These are phyloP conservation scores for Coryphaenoides rupestris DNA, from an alignment of 2,113 vertebrate species.

Conservation along the genomic window DNA sequence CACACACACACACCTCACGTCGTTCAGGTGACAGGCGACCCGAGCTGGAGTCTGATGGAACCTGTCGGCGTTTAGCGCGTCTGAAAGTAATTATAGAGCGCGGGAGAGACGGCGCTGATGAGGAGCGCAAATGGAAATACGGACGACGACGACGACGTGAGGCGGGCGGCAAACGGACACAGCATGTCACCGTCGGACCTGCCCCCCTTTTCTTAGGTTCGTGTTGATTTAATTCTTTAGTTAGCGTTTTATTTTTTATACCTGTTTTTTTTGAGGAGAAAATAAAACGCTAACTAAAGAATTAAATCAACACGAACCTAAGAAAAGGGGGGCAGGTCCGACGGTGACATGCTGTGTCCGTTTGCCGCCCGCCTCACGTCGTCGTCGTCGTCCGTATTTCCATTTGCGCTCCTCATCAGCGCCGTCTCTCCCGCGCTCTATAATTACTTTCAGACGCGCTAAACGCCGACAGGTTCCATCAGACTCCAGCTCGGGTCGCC, in stretches of 20 bases:
- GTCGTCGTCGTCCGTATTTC: not conserved
- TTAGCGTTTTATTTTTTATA: no score
- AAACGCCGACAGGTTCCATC: constrained; percentile 41
- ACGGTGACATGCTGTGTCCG: no score
- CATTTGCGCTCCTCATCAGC: no score
- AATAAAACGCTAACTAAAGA: no score
- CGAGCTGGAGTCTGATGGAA: constrained; percentile 44
- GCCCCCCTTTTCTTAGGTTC: no score
- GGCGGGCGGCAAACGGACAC: no score
- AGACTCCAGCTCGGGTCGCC: constrained; percentile 31
- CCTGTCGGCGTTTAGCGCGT: constrained; percentile 31
- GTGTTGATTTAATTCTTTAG: no score
- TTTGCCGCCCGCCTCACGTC: not conserved
- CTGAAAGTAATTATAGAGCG: constrained; percentile 60
- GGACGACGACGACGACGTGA: not conserved
- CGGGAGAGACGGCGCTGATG: not conserved
- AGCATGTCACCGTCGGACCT: no score
- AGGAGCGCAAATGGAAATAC: no score
- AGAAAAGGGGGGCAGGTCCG: no score
- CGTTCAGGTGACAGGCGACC: constrained; percentile 46
- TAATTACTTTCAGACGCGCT: constrained; percentile 58
- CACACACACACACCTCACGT: constrained; percentile 35
- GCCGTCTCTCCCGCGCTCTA: constrained; percentile 13
- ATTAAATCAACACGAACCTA: no score
- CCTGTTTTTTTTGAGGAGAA: no score